Percentiles rank a stretch among this genome's conserved stretches.
These are phyloP conservation scores for Hypomecis punctinalis DNA, from an alignment of 2,888 invertebrate species.

Conservation along the genomic window DNA sequence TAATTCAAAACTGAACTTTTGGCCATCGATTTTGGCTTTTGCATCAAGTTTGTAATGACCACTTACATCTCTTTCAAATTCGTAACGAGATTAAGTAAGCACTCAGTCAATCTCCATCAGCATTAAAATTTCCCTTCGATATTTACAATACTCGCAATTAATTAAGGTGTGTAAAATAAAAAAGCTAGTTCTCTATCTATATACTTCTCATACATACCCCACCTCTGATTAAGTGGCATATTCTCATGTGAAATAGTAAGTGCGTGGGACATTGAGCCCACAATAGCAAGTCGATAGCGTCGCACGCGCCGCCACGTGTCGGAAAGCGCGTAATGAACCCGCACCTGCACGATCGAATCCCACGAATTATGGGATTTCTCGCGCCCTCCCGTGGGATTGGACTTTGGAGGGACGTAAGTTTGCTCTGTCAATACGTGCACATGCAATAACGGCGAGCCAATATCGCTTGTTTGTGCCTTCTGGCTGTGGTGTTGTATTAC, in stretches of 20 bases:
- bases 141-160: too few relatives aligned
- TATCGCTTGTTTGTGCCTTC: slow-evolving; percentile 54
- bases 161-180: not conserved
- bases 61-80: too few relatives aligned
- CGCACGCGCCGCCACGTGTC: slow-evolving; percentile 79
- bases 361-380: slow-evolving; percentile 83
- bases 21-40: too few relatives aligned
- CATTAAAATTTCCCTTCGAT: too few relatives aligned
- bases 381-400: slow-evolving; percentile 83
- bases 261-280: slow-evolving; percentile 62
- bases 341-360: slow-evolving; percentile 81
- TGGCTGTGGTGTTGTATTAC: slow-evolving; percentile 55
- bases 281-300: slow-evolving; percentile 60
- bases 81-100: too few relatives aligned
- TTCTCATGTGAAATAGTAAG: slow-evolving; percentile 52
- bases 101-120: too few relatives aligned
- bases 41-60: too few relatives aligned
- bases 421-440: slow-evolving; percentile 73
- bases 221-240: slow-evolving; percentile 54
- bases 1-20: too few relatives aligned
- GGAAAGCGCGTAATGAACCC: slow-evolving; percentile 80
- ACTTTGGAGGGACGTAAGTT: slow-evolving; percentile 50
- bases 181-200: not conserved
- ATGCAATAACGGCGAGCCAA: slow-evolving; percentile 70
- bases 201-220: slow-evolving; percentile 1